Evolutionary conservation across 2,797 vertebrate species (phyloP).

Genomic region (Sebastes alutus): DNA sequence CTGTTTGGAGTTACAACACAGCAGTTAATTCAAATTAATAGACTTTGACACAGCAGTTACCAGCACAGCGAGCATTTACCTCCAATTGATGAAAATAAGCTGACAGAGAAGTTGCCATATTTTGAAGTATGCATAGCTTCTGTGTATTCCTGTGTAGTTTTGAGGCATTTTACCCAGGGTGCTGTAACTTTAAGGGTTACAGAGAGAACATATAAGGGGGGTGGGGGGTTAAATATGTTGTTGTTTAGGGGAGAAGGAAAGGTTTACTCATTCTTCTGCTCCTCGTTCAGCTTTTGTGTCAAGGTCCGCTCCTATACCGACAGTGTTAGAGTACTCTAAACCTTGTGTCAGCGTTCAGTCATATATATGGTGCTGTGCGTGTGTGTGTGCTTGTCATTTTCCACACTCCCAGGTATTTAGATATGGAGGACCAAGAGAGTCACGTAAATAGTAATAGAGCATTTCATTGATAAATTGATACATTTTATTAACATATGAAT

Average conservation of each 20-base stretch:
- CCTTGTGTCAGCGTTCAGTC: conserved; percentile 44
- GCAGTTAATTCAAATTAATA: background rate
- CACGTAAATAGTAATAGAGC: too few species aligned
- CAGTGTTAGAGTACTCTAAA: conserved; percentile 51
- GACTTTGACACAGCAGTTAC: background rate
- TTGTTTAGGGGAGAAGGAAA: background rate
- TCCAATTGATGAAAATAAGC: background rate
- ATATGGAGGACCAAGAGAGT: background rate
- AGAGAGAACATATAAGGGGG: background rate
- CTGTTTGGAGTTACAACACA: background rate
- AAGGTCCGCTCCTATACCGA: conserved; percentile 31
- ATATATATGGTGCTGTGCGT: conserved; percentile 5
- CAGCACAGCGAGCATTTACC: background rate
- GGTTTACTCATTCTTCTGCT: conserved; percentile 12
- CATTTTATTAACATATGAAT: too few species aligned
- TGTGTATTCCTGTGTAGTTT: background rate
- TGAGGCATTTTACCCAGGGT: background rate
- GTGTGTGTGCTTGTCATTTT: conserved; percentile 11
- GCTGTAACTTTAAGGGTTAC: conserved; percentile 14
- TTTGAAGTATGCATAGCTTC: background rate
- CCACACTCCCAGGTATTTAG: background rate
- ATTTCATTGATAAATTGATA: too few species aligned
- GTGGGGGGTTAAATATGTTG: background rate
- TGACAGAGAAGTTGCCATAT: background rate
- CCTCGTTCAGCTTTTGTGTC: conserved; percentile 39